Evolutionary conservation across 2,888 invertebrate genomes (phyloP).

Genomic region (Euclidia mi): DNA sequence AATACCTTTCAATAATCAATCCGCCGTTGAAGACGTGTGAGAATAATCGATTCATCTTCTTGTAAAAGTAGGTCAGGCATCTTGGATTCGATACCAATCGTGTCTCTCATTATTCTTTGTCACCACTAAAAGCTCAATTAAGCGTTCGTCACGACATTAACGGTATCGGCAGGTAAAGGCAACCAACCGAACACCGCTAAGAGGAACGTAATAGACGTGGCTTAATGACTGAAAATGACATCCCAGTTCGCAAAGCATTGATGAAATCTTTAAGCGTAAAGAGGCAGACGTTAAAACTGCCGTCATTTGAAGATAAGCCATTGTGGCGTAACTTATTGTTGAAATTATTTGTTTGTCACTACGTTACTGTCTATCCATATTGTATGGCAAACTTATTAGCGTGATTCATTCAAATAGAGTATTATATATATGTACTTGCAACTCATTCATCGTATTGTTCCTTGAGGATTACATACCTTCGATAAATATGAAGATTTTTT

Average conservation of each 20-base stretch:
- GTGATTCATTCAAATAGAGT: no score
- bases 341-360: background rate
- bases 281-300: constrained; percentile 16
- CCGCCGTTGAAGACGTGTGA: constrained; percentile 42
- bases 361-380: background rate
- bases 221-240: constrained; percentile 30
- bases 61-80: constrained; percentile 60
- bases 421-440: no score
- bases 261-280: constrained; percentile 20
- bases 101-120: constrained; percentile 74
- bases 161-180: constrained; percentile 53
- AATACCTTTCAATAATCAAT: constrained; percentile 44
- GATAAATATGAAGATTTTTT: no score
- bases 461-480: no score
- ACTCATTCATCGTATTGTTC: no score
- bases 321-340: constrained; percentile 4
- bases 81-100: constrained; percentile 64
- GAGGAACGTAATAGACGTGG: constrained; percentile 33
- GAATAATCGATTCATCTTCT: constrained; percentile 53
- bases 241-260: constrained; percentile 10
- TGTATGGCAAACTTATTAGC: background rate
- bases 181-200: constrained; percentile 42
- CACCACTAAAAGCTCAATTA: constrained; percentile 80
- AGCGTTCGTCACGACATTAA: constrained; percentile 64
- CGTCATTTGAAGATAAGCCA: constrained; percentile 18